Evolutionary conservation across 2,113 vertebrate species (phyloP).

Genomic region (Pipra filicauda): DNA sequence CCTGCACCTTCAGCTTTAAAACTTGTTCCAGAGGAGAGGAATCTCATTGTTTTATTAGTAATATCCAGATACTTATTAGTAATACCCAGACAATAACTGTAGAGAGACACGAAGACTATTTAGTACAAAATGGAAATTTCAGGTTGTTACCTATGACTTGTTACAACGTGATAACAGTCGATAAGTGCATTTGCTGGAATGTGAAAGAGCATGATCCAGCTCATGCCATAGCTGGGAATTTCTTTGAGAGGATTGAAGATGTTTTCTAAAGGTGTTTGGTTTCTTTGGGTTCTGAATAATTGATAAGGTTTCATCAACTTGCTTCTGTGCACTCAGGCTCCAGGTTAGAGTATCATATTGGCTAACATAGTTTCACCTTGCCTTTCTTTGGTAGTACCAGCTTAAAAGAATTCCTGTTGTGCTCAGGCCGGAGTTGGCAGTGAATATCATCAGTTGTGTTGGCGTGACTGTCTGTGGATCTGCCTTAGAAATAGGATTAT

Average conservation of each 20-base stretch:
- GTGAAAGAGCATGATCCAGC: background rate
- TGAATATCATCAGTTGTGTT: background rate
- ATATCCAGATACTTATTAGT: background rate
- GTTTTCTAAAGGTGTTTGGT: conserved; percentile 34
- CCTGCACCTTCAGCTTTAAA: background rate
- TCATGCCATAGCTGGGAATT: background rate
- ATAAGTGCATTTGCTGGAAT: background rate
- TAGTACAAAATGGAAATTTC: background rate
- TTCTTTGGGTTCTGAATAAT: conserved; percentile 54
- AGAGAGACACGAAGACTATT: background rate
- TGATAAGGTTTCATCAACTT: background rate
- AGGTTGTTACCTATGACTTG: background rate
- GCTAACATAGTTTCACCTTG: background rate
- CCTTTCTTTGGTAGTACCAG: background rate
- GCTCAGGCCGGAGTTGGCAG: background rate
- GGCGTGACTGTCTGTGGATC: background rate
- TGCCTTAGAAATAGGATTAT: background rate
- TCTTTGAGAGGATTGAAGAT: background rate
- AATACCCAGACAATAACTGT: background rate
- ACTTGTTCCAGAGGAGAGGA: background rate
- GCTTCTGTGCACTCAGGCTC: background rate
- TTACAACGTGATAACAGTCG: background rate
- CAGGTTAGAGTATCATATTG: background rate
- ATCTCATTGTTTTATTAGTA: background rate
- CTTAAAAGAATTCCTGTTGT: background rate